Evolutionary conservation across 2,113 vertebrate species (phyloP).

Genomic region (Chaetorhynchus papuensis): DNA sequence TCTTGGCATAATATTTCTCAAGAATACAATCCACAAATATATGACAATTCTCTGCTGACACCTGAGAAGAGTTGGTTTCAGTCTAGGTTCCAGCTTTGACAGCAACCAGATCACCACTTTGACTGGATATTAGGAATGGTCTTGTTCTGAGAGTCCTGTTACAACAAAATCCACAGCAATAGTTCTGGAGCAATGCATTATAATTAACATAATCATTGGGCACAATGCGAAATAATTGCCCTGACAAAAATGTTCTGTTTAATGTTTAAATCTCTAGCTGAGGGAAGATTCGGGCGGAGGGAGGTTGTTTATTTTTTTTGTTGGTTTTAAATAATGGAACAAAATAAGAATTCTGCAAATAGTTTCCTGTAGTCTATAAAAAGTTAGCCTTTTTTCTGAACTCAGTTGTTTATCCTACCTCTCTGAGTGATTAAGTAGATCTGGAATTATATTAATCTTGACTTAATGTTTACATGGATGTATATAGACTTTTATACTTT

Average conservation of each 20-base stretch:
- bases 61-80: slow-evolving; percentile 8
- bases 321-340: not conserved
- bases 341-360: not conserved
- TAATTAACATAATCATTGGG: not conserved
- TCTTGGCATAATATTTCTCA: slow-evolving; percentile 53
- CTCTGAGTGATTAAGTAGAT: not conserved
- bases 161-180: not conserved
- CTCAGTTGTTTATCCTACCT: not conserved
- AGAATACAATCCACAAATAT: not conserved
- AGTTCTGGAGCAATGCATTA: not conserved
- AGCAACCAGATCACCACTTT: slow-evolving; percentile 2
- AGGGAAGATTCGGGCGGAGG: no score
- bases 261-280: not conserved
- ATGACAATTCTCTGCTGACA: slow-evolving; percentile 4
- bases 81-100: not conserved
- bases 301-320: not conserved
- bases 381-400: not conserved
- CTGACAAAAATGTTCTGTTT: not conserved
- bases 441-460: not conserved
- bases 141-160: not conserved
- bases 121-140: not conserved
- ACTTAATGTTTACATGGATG: not conserved
- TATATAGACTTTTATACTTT: not conserved
- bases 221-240: not conserved
- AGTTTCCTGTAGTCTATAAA: not conserved